A percentile compares a stretch with the other conserved stretches of the same genome.
These are phyloP conservation scores for Drosophila bunnanda DNA, from an alignment of 2,888 invertebrate genomes.

Conservation along the genomic window DNA sequence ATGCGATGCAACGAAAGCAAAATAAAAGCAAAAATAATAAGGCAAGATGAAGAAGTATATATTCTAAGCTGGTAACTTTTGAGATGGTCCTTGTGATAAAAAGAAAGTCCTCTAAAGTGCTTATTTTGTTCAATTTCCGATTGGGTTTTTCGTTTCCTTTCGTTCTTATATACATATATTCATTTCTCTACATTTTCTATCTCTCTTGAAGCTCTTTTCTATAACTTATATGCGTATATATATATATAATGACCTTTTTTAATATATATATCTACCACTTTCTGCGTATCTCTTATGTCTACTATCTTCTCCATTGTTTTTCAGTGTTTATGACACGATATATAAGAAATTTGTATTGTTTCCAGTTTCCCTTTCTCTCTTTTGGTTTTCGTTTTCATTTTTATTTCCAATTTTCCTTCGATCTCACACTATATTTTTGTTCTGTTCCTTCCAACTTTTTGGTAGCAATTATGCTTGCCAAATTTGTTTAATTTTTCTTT, in stretches of 20 bases:
- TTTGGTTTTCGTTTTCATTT: slow-evolving; percentile 1
- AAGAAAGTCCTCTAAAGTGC: slow-evolving; percentile 68
- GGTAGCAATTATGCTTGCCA: slow-evolving; percentile 23
- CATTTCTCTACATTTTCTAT: slow-evolving; percentile 10
- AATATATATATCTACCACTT: slow-evolving; percentile 24
- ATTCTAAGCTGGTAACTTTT: slow-evolving; percentile 91
- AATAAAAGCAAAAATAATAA: slow-evolving; percentile 12
- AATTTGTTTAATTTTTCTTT: slow-evolving; percentile 10
- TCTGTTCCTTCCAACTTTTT: slow-evolving; percentile 9
- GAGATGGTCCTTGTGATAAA: slow-evolving; percentile 93
- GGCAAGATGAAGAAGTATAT: slow-evolving; percentile 41
- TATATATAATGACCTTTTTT: slow-evolving; percentile 25
- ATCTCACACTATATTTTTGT: slow-evolving; percentile 1
- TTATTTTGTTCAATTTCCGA: slow-evolving; percentile 31
- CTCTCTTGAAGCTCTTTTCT: slow-evolving; percentile 20
- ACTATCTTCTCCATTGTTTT: slow-evolving; percentile 13
- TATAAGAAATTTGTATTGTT: slow-evolving; percentile 22
- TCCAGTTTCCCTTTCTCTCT: slow-evolving; percentile 14
- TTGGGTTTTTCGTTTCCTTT: slow-evolving; percentile 15
- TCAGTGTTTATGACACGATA: slow-evolving; percentile 27
- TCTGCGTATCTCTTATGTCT: slow-evolving; percentile 49
- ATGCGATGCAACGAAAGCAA: slow-evolving; percentile 11
- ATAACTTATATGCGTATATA: slow-evolving; percentile 38
- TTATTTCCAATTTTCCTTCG: slow-evolving; percentile 15
- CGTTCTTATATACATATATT: not conserved